Evolutionary conservation across 2,888 invertebrate genomes (phyloP).

Genomic region (Pteria penguin): DNA sequence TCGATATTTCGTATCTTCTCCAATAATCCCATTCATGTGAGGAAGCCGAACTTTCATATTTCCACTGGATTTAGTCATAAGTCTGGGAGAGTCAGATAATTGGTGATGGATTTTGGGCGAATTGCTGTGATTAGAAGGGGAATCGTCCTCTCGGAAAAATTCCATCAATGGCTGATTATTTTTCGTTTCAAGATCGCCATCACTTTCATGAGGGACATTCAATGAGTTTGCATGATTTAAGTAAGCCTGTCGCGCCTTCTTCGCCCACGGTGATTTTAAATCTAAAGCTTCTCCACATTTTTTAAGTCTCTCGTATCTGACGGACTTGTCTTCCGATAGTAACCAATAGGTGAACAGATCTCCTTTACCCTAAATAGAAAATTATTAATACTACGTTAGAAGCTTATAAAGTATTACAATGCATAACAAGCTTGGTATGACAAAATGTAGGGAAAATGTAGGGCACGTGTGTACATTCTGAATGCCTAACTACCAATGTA

Average conservation of each 20-base stretch:
- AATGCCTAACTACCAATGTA: too few species aligned
- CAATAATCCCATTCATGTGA: conserved; percentile 28
- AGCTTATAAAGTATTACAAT: too few species aligned
- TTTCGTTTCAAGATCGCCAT: conserved; percentile 41
- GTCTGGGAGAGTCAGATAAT: neutral
- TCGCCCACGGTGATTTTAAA: conserved; percentile 31
- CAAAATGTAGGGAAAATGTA: too few species aligned
- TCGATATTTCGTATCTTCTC: conserved; percentile 29
- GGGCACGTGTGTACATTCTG: too few species aligned
- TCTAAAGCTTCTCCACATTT: conserved; percentile 36
- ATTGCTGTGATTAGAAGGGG: conserved; percentile 27
- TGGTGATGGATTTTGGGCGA: conserved; percentile 29
- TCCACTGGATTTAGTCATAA: neutral
- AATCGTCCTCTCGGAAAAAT: conserved; percentile 49
- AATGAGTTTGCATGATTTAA: conserved; percentile 18
- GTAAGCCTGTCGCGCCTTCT: conserved; percentile 28
- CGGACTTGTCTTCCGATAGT: conserved; percentile 69
- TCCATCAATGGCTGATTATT: conserved; percentile 45
- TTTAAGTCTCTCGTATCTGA: conserved; percentile 48
- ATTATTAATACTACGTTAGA: too few species aligned
- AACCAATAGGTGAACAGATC: conserved; percentile 80
- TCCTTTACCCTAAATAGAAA: conserved; percentile 82
- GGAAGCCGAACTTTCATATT: neutral
- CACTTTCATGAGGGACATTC: conserved; percentile 2
- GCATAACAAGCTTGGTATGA: too few species aligned